Conservation (phyloP, 2,797 vertebrate genomes). For the Oophaga sylvatica region DNA sequence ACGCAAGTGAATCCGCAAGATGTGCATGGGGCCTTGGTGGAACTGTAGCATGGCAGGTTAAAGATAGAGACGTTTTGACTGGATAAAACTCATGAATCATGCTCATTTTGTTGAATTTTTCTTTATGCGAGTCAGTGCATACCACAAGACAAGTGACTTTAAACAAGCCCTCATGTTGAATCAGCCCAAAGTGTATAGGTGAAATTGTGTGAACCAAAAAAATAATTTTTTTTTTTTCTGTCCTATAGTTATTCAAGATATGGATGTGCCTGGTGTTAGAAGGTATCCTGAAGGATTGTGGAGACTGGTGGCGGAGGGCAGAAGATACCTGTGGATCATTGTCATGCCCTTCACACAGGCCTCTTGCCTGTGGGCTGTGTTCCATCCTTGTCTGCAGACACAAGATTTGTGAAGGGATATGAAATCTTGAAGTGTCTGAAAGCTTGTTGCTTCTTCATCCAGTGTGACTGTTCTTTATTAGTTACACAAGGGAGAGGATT, state of each 20-base stretch:
- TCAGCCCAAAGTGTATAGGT: too few species aligned
- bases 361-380: background rate
- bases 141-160: too few species aligned
- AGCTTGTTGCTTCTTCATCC: constrained; percentile 19
- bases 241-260: background rate
- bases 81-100: too few species aligned
- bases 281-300: constrained; percentile 24
- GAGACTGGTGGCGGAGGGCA: background rate
- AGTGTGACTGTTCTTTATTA: background rate
- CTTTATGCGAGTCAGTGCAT: too few species aligned
- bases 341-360: background rate
- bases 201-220: too few species aligned
- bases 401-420: constrained; percentile 4
- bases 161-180: too few species aligned
- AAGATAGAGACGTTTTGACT: too few species aligned
- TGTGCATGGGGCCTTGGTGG: too few species aligned
- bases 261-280: background rate
- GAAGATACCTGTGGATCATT: background rate
- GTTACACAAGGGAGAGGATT: constrained; percentile 29
- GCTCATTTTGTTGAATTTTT: too few species aligned
- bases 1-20: too few species aligned
- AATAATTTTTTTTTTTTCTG: background rate
- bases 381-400: background rate
- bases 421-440: background rate
- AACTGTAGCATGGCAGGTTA: too few species aligned